A percentile compares a stretch with the other conserved stretches of the same genome.
Conservation (phyloP, 2,888 invertebrate genomes). For the Ectropis crepuscularia region DNA sequence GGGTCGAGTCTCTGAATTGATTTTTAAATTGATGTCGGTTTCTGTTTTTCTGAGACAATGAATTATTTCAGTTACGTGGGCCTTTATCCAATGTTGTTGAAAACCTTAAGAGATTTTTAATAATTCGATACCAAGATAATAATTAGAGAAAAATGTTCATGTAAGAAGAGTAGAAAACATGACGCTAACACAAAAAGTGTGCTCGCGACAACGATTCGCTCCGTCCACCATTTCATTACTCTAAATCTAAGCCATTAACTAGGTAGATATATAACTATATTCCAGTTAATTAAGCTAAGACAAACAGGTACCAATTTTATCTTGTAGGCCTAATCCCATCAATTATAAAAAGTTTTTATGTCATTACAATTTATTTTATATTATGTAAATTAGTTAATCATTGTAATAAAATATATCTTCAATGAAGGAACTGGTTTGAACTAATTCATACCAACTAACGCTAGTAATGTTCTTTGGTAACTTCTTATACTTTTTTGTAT, state of each 20-base stretch:
- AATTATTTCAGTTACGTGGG: background rate
- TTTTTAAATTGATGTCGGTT: too few relatives aligned
- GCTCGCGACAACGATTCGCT: too few relatives aligned
- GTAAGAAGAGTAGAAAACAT: too few relatives aligned
- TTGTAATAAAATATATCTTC: conserved; percentile 10
- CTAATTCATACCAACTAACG: background rate
- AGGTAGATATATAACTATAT: too few relatives aligned
- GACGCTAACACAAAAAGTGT: too few relatives aligned
- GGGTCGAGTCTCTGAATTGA: too few relatives aligned
- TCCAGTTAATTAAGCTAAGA: too few relatives aligned
- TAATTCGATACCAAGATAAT: background rate
- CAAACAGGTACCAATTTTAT: background rate
- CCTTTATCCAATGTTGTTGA: too few relatives aligned
- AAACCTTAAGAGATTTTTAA: background rate
- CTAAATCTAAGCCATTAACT: too few relatives aligned
- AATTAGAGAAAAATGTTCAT: too few relatives aligned
- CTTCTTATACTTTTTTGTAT: conserved; percentile 10
- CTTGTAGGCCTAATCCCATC: background rate
- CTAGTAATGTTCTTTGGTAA: background rate
- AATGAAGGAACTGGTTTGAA: conserved; percentile 17
- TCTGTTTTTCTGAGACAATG: too few relatives aligned
- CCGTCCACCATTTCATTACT: too few relatives aligned
- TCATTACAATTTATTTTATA: conserved; percentile 7
- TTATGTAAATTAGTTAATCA: conserved; percentile 20
- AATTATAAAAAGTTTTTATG: conserved; percentile 2